A percentile compares a stretch with the other conserved stretches of the same genome.
Conservation (phyloP, 2,888 invertebrate genomes). For the Acanthacorydalis orientalis region DNA sequence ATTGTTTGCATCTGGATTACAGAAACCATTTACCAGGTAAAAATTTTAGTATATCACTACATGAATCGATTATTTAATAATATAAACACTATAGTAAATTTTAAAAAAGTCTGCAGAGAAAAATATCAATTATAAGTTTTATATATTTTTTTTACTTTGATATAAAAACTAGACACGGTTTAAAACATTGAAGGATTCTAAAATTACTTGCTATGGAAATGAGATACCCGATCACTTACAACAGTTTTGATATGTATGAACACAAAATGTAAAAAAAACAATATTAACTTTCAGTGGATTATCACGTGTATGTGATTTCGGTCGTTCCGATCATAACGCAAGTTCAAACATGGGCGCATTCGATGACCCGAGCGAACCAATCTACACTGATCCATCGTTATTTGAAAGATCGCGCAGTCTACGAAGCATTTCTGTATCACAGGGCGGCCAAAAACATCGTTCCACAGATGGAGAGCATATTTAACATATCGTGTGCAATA, state of each 20-base stretch:
- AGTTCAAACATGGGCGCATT: slow-evolving; percentile 30
- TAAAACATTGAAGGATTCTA: too few relatives aligned
- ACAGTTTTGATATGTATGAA: too few relatives aligned
- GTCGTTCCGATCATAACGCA: slow-evolving; percentile 9
- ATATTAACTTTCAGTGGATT: slow-evolving; percentile 19
- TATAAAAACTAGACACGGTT: too few relatives aligned
- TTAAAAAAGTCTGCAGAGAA: too few relatives aligned
- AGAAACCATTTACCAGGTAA: slow-evolving; percentile 45
- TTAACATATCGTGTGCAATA: background rate
- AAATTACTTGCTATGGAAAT: too few relatives aligned
- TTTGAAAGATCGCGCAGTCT: slow-evolving; percentile 72
- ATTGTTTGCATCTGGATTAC: slow-evolving; percentile 48
- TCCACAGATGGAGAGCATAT: background rate
- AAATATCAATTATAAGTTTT: too few relatives aligned
- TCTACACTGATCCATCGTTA: slow-evolving; percentile 81
- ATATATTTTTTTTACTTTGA: too few relatives aligned
- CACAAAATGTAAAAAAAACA: too few relatives aligned
- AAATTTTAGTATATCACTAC: too few relatives aligned
- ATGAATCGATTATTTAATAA: too few relatives aligned
- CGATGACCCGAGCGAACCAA: slow-evolving; percentile 83
- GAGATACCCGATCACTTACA: too few relatives aligned
- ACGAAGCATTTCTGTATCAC: slow-evolving; percentile 39
- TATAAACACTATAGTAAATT: too few relatives aligned
- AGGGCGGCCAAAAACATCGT: slow-evolving; percentile 16
- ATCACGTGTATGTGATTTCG: slow-evolving; percentile 27